Conservation (phyloP, 2,888 invertebrate species). For the Aphelenchoides bicaudatus region DNA sequence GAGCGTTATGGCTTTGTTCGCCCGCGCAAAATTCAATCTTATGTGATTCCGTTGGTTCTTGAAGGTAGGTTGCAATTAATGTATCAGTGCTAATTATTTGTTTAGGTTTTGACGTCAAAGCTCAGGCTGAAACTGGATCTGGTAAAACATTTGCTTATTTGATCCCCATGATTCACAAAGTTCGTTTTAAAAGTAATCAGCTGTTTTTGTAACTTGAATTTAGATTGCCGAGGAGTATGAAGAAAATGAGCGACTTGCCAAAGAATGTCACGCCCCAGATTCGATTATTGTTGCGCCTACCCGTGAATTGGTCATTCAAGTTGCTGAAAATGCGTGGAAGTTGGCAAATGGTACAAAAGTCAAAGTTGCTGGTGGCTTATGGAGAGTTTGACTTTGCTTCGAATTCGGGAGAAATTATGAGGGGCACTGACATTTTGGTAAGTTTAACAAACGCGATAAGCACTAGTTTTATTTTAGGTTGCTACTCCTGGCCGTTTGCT, state of each 20-base stretch:
- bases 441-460: no score
- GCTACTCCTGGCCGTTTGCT: slow-evolving; percentile 28
- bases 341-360: slow-evolving; percentile 31
- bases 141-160: slow-evolving; percentile 95
- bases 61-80: slow-evolving; percentile 34
- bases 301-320: slow-evolving; percentile 79
- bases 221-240: neutral
- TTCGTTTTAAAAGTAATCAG: no score
- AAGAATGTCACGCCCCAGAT: slow-evolving; percentile 69
- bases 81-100: no score
- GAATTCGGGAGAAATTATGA: slow-evolving; percentile 28
- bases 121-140: slow-evolving; percentile 94
- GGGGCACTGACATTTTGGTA: slow-evolving; percentile 71
- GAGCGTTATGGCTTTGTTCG: slow-evolving; percentile 68
- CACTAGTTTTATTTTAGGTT: no score
- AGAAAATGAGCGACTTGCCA: slow-evolving; percentile 14
- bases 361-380: slow-evolving; percentile 24
- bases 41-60: slow-evolving; percentile 77
- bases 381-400: slow-evolving; percentile 34
- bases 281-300: slow-evolving; percentile 85
- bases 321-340: slow-evolving; percentile 63
- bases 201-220: no score
- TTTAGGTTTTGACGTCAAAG: slow-evolving; percentile 78
- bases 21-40: slow-evolving; percentile 90
- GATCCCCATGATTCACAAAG: slow-evolving; percentile 77